Base-by-base conservation (phyloP, 2,797 vertebrate genomes). In the Huso huso region DNA sequence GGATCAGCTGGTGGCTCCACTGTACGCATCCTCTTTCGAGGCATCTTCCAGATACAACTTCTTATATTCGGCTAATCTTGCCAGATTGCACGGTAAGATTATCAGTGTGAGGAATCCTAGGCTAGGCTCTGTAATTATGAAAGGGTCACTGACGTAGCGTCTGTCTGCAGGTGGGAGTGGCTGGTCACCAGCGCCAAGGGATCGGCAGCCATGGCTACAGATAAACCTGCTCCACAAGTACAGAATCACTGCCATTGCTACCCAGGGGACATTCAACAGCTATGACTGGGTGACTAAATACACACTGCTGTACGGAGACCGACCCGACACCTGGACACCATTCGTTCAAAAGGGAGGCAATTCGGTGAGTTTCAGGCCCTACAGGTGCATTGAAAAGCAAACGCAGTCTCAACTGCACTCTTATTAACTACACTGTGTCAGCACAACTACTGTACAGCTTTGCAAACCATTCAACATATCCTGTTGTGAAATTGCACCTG, bases 301-400 rank as follows among this genome's bases (percentile, higher is more conserved):
- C 87, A 95, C 90, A 1, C 80, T 99, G 69, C 92, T 99, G 9
- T 98, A 94, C 0, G 94, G 94, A 2, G 96, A 99, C 80, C 89
- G 94, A 9, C 92, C 93, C 0, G 93, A 93, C 70, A 92, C 92
- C 77, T 99, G 96, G 96, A 97, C 94, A 6, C 95, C 95, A 0
- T 99, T 96, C 83, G 93, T 96, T 79, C 96, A 97, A 87, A 91
- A 77, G 71, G 96, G 95, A 79, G 94, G 94, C 76, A 98, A 99
- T 76, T 94, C 94, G 86, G 96, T 98, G 89, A 13, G 78, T 37
- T 37, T 37, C 37, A 37, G 37, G 0, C 5, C 37, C 37, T 37
- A 37, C 37, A 37, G 37, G 37, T 37, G 37, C 5, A 37, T 5
- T 37, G 37, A 37, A 37, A 4, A 37, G 37, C 37, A 37, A 37